These are phyloP conservation scores for Geococcyx californianus DNA, from an alignment of 2,113 vertebrate species.

Conservation along the genomic window DNA sequence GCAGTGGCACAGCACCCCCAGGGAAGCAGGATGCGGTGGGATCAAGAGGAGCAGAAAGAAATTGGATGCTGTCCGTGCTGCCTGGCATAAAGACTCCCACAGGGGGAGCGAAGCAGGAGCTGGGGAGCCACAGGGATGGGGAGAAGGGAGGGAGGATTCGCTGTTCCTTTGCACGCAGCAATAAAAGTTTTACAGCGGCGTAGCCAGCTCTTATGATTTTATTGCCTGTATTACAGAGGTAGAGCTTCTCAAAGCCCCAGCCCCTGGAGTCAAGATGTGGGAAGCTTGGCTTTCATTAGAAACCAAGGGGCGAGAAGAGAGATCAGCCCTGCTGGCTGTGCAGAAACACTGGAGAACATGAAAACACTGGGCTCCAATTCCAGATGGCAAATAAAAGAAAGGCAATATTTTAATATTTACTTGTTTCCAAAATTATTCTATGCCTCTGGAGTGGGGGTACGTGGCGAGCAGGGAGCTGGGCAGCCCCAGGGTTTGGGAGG, in stretches of 20 bases:
- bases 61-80: background rate
- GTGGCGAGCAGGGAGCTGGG: background rate
- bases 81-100: background rate
- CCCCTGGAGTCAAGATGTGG: background rate
- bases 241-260: conserved; percentile 32
- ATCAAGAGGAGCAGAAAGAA: background rate
- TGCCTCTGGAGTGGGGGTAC: background rate
- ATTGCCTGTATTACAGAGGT: conserved; percentile 29
- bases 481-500: background rate
- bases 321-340: background rate
- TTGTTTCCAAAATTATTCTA: background rate
- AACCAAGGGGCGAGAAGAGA: background rate
- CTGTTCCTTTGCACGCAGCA: conserved; percentile 6
- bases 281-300: conserved; percentile 32
- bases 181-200: conserved; percentile 24
- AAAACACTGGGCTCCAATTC: background rate
- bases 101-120: fast-evolving
- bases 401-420: background rate
- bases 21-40: background rate
- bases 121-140: background rate
- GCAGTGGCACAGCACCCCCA: background rate
- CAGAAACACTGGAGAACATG: fast-evolving
- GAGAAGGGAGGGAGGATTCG: background rate
- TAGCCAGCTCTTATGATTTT: conserved; percentile 22
- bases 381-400: background rate